Conservation (phyloP, 2,888 invertebrate genomes). For the Diabrotica balteata region DNA sequence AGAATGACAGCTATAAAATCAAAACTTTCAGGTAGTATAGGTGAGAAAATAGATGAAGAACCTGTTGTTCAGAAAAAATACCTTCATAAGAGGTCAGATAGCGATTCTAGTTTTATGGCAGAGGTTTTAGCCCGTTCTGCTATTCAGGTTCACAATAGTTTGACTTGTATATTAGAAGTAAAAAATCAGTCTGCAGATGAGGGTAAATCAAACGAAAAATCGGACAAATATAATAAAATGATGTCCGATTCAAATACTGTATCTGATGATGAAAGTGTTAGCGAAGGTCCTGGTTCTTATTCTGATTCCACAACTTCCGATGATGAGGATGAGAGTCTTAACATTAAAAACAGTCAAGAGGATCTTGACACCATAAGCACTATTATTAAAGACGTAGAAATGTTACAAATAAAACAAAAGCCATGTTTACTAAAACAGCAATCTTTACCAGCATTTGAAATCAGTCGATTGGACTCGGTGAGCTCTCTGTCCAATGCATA, state of each 20-base stretch:
- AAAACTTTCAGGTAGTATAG: conserved; percentile 62
- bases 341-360: conserved; percentile 45
- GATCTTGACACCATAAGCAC: conserved; percentile 66
- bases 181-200: conserved; percentile 62
- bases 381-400: conserved; percentile 64
- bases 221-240: conserved; percentile 43
- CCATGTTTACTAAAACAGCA: conserved; percentile 44
- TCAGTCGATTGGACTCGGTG: conserved; percentile 39
- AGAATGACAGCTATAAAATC: conserved; percentile 69
- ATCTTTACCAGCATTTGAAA: conserved; percentile 44
- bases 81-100: conserved; percentile 59
- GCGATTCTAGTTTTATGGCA: conserved; percentile 68
- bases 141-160: conserved; percentile 66
- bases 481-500: conserved; percentile 30
- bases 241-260: conserved; percentile 21
- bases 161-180: conserved; percentile 67
- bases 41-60: conserved; percentile 61
- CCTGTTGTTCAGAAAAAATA: conserved; percentile 62
- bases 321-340: conserved; percentile 55
- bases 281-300: conserved; percentile 37
- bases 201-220: conserved; percentile 49
- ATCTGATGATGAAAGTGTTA: conserved; percentile 31
- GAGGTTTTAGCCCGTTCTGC: conserved; percentile 72
- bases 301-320: conserved; percentile 46
- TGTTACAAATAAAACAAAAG: conserved; percentile 42